Evolutionary conservation across 2,113 vertebrate species (phyloP), one percentile per base, ranked within the genome.

Genomic region (Osmerus mordax): DNA sequence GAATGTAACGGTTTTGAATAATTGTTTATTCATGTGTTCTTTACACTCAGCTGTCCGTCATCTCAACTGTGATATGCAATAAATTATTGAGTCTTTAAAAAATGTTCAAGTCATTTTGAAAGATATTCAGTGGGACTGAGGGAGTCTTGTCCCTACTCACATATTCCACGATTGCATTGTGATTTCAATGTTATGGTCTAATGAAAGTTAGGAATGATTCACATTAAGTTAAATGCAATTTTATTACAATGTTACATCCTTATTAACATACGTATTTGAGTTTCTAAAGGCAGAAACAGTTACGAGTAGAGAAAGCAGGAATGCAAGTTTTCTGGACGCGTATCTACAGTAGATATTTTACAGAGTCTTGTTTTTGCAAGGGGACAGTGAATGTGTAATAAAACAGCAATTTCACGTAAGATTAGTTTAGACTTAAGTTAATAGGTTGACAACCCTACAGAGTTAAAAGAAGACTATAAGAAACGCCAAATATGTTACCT

Each of bases 61-160:
- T 68, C 52, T 73, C 77, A 77, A 78, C 67, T 77, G 74, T 69
- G 72, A 82, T 82, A 78, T 73, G 67, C 77, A 84, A 84, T 84
- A 84, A 84, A 84, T 79, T 79, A 79, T 77, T 79, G 25, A 16
- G 23, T 56, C 51, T 64, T 65, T 75, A 9, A 47, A 32, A 18
- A 14, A 36, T 6, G 32, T 36, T 36, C 32, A 6, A 1, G 15
- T n/a, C 25, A 64, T 64, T 2, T 8, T 19, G 55, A 58, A 58
- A 58, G 12, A 58, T 15, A 21, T 60, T 25, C 25, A 28, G 41
- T 12, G 41, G 41, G 9, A 47, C 41, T 47, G 41, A 47, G 41
- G 2, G 9, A 9, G 7, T 47, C 41, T 47, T 47, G 9, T 12
- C 9, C 41, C 8, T 47, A 11, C 5, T 47, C 7, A 47, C 2